Percentiles rank a stretch among this genome's conserved stretches.
phyloP scores from a whole-genome alignment of 2,888 invertebrate genomes.

The Ochropacha duplaris region DNA sequence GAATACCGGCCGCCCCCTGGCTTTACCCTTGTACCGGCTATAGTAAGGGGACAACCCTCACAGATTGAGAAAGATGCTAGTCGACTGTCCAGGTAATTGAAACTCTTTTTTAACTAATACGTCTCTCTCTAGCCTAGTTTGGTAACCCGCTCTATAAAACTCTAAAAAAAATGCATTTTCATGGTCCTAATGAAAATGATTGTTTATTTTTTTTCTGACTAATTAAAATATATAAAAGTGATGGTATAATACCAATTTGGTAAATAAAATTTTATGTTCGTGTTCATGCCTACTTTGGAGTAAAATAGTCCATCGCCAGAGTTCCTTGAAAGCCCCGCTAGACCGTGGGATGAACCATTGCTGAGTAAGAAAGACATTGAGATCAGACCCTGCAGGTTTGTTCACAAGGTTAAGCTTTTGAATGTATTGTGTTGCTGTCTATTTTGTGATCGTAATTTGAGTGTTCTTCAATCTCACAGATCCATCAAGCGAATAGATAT shows the following conservation, averaged over 20 bases:
- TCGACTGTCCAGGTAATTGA: slow-evolving; percentile 65
- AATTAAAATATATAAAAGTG: not conserved
- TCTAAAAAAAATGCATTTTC: too few species aligned
- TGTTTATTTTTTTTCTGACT: too few species aligned
- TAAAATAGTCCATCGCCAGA: slow-evolving; percentile 75
- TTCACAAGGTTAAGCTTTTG: slow-evolving; percentile 10
- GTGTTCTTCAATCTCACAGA: not conserved
- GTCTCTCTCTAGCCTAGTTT: not conserved
- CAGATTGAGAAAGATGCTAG: slow-evolving; percentile 67
- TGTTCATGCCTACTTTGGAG: slow-evolving; percentile 35
- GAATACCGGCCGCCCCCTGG: slow-evolving; percentile 85
- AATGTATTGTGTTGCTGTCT: not conserved
- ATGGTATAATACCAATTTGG: not conserved
- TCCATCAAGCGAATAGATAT: too few species aligned
- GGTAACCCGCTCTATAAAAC: not conserved
- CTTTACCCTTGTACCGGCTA: slow-evolving; percentile 83
- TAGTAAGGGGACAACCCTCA: slow-evolving; percentile 67
- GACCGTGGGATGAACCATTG: slow-evolving; percentile 84
- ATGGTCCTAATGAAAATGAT: too few species aligned
- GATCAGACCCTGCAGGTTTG: slow-evolving; percentile 52
- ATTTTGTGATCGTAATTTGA: not conserved
- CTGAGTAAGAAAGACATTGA: slow-evolving; percentile 57
- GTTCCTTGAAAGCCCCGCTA: slow-evolving; percentile 80
- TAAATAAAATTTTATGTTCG: not conserved
- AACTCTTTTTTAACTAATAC: slow-evolving; percentile 3